Percentiles rank a stretch among this genome's conserved stretches.
Conservation (phyloP, 2,888 invertebrate species). For the Pterostichus madidus region DNA sequence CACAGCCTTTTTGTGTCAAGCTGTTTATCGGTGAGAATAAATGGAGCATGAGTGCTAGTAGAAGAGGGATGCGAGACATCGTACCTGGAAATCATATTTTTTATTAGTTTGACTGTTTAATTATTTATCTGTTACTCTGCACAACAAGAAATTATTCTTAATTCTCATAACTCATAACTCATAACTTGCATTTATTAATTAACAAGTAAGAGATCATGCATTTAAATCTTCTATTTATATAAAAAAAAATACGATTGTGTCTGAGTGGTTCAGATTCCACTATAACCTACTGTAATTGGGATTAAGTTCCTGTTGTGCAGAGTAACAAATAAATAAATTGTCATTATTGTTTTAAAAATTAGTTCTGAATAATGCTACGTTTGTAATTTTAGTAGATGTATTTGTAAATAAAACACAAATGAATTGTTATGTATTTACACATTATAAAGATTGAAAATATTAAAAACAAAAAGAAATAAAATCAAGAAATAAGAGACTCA, state of each 20-base stretch:
- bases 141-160: too few relatives aligned
- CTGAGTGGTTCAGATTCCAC: too few relatives aligned
- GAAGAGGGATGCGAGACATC: neutral
- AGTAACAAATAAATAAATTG: too few relatives aligned
- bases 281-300: too few relatives aligned
- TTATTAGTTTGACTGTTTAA: neutral
- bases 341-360: neutral
- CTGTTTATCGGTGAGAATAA: neutral
- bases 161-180: too few relatives aligned
- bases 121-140: neutral
- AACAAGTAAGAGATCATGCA: too few relatives aligned
- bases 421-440: too few relatives aligned
- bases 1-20: slow-evolving; percentile 12
- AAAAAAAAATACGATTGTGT: too few relatives aligned
- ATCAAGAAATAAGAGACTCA: slow-evolving; percentile 11
- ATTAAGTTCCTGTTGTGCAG: too few relatives aligned
- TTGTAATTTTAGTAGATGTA: neutral
- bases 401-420: neutral
- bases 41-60: neutral
- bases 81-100: slow-evolving; percentile 29
- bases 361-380: too few relatives aligned
- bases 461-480: neutral
- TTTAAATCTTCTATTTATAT: too few relatives aligned
- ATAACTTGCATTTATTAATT: too few relatives aligned
- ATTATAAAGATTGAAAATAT: neutral